Evolutionary conservation across 2,888 invertebrate genomes (phyloP).

Genomic region (Mellilla xanthometata): DNA sequence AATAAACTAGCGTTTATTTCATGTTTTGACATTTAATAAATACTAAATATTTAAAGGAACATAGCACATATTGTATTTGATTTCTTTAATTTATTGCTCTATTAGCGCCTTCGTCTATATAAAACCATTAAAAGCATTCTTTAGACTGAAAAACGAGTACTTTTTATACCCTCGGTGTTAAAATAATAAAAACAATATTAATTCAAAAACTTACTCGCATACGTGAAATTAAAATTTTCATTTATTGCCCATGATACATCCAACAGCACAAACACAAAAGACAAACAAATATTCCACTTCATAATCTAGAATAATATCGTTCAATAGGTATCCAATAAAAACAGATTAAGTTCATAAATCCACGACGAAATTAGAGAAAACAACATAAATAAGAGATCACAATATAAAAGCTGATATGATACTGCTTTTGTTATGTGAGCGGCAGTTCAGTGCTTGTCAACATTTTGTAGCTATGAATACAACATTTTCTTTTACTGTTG

Average conservation of each 20-base stretch:
- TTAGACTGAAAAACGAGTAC: too few species aligned
- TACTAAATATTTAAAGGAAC: too few species aligned
- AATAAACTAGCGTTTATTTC: too few species aligned
- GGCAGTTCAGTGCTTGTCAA: conserved; percentile 1
- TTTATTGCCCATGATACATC: conserved; percentile 15
- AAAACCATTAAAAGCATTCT: too few species aligned
- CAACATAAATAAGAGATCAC: conserved; percentile 15
- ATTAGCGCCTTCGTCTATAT: too few species aligned
- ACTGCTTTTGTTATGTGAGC: conserved; percentile 3
- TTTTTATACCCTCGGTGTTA: too few species aligned
- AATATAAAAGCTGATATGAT: conserved; percentile 11
- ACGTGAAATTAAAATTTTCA: conserved; percentile 30
- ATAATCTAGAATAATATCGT: conserved; percentile 11
- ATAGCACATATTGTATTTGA: too few species aligned
- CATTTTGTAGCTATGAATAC: conserved; percentile 1
- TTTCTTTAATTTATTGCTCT: too few species aligned
- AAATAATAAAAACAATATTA: too few species aligned
- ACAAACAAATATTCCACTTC: conserved; percentile 17
- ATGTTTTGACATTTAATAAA: too few species aligned
- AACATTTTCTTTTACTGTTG: too few species aligned
- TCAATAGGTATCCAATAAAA: background rate
- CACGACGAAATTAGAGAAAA: conserved; percentile 5
- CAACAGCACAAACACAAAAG: conserved; percentile 13
- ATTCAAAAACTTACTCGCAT: conserved; percentile 26
- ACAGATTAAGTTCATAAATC: conserved; percentile 3